A percentile compares a stretch with the other conserved stretches of the same genome.
phyloP scores from a whole-genome alignment of 1,140 invertebrate species.

The Microplitis mediator region DNA sequence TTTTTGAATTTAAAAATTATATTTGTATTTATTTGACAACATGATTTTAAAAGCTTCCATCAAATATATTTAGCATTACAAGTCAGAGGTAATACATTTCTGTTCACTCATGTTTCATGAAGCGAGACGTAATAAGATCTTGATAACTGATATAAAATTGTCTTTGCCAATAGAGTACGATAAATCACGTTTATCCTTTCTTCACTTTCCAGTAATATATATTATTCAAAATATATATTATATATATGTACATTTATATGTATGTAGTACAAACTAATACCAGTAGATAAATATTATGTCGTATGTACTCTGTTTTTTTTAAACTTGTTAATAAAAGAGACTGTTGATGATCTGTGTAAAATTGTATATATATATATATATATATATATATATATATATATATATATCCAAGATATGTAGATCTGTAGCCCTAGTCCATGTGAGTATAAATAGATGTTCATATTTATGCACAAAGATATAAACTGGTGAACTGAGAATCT shows the following conservation, averaged over 20 bases:
- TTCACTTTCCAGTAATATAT: slow-evolving; percentile 20
- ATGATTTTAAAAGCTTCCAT: neutral
- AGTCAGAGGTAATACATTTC: neutral
- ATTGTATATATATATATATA: neutral
- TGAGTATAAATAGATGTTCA: slow-evolving; percentile 1
- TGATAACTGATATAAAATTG: slow-evolving; percentile 20
- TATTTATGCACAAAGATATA: slow-evolving; percentile 3
- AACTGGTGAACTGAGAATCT: slow-evolving; percentile 11
- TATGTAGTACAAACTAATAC: neutral
- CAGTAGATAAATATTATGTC: neutral
- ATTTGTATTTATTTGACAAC: neutral
- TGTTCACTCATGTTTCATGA: neutral
- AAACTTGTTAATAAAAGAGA: neutral
- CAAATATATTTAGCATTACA: neutral
- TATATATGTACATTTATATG: neutral
- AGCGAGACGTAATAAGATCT: neutral
- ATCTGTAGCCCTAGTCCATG: neutral
- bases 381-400: neutral
- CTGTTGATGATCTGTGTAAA: neutral
- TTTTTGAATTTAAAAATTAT: neutral
- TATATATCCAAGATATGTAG: neutral
- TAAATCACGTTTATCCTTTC: slow-evolving; percentile 37
- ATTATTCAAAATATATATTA: neutral
- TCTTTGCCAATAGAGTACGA: slow-evolving; percentile 23
- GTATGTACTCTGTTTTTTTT: neutral